A percentile compares a stretch with the other conserved stretches of the same genome.
phyloP scores from a whole-genome alignment of 1,140 invertebrate genomes.

The Pogonognathellus flavescens region DNA sequence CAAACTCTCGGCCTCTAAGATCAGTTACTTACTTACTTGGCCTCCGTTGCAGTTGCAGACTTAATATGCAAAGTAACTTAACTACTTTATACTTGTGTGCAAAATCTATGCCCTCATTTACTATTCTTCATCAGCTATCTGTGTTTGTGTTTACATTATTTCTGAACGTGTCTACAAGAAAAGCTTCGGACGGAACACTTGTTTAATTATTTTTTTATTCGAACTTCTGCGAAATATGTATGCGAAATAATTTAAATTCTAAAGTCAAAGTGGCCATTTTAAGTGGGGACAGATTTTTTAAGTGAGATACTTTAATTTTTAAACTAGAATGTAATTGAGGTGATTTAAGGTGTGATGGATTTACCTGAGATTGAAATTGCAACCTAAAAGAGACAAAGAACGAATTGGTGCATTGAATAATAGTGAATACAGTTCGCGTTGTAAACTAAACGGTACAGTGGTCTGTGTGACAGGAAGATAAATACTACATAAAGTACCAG shows the following conservation, averaged over 20 bases:
- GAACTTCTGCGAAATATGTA: too few relatives aligned
- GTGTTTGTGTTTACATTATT: background rate
- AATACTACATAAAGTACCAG: background rate
- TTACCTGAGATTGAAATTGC: too few relatives aligned
- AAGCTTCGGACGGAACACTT: background rate
- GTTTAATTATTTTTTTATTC: too few relatives aligned
- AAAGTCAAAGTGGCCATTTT: too few relatives aligned
- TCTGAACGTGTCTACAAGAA: background rate
- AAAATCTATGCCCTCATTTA: constrained; percentile 10
- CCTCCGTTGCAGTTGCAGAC: background rate
- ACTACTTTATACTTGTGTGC: background rate
- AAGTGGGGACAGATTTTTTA: too few relatives aligned
- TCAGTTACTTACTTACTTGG: background rate
- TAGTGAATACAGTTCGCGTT: too few relatives aligned
- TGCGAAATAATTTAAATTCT: too few relatives aligned
- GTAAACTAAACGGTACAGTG: too few relatives aligned
- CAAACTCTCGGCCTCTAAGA: constrained; percentile 1
- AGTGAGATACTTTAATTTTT: too few relatives aligned
- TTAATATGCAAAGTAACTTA: background rate
- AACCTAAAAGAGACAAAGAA: too few relatives aligned
- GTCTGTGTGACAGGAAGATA: too few relatives aligned
- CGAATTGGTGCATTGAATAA: too few relatives aligned
- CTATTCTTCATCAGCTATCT: background rate
- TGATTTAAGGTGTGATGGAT: background rate
- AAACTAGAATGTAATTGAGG: background rate